Conservation (phyloP, 92 coral and sea anemone genomes). For the Epizoanthus fatuus region DNA sequence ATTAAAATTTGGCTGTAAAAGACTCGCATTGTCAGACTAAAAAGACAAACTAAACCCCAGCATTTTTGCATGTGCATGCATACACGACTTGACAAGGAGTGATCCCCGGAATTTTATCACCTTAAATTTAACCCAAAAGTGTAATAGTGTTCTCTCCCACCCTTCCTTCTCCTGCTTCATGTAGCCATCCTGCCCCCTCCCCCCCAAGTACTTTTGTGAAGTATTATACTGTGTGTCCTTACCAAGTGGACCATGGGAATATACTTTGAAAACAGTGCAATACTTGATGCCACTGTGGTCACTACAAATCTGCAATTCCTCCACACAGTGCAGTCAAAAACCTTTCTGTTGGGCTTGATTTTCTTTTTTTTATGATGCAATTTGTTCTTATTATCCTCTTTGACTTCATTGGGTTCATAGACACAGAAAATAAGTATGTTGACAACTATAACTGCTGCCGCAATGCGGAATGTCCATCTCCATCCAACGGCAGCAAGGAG, state of each 20-base stretch:
- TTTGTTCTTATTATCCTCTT: neutral
- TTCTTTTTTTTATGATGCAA: neutral
- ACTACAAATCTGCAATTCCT: slow-evolving; percentile 28
- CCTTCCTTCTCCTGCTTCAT: no score
- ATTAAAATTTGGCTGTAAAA: no score
- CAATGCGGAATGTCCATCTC: slow-evolving; percentile 72
- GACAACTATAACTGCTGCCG: slow-evolving; percentile 49
- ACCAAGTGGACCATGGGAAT: slow-evolving; percentile 78
- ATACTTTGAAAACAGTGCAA: slow-evolving; percentile 56
- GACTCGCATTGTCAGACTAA: no score
- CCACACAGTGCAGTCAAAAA: slow-evolving; percentile 50
- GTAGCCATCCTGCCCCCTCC: no score
- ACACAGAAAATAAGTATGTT: slow-evolving; percentile 37
- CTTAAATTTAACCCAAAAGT: no score
- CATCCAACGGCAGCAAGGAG: slow-evolving; percentile 66
- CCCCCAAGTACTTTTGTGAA: no score
- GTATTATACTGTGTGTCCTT: slow-evolving; percentile 20
- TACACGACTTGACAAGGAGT: no score
- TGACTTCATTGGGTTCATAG: slow-evolving; percentile 52
- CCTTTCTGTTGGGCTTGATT: neutral
- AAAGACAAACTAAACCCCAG: no score
- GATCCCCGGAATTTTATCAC: no score
- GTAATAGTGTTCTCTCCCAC: no score
- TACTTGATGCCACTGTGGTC: slow-evolving; percentile 25
- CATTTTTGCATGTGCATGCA: no score